These are phyloP conservation scores for Calameuta idolon DNA, from an alignment of 2,888 invertebrate genomes.

Conservation along the genomic window DNA sequence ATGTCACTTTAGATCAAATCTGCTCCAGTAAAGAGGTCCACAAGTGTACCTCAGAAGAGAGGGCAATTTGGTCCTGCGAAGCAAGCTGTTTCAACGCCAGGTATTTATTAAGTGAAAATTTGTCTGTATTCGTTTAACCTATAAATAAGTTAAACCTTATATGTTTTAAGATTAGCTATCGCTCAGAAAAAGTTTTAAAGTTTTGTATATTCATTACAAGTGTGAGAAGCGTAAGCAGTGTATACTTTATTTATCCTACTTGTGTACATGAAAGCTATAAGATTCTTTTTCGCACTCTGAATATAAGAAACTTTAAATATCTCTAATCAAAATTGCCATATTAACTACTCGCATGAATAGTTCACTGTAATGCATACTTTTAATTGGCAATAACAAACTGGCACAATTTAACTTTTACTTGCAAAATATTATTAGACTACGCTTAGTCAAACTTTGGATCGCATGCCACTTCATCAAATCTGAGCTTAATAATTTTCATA, in stretches of 20 bases:
- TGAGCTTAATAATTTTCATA: not conserved
- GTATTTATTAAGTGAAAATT: constrained; percentile 35
- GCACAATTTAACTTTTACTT: not conserved
- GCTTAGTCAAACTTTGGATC: not conserved
- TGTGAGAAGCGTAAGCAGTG: too few relatives aligned
- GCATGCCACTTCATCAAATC: not conserved
- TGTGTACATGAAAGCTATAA: too few relatives aligned
- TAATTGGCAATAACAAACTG: not conserved
- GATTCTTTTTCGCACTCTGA: too few relatives aligned
- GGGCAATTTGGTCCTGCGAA: constrained; percentile 63
- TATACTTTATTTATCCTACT: too few relatives aligned
- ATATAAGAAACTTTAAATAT: not conserved
- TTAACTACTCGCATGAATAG: not conserved
- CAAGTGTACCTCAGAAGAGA: constrained; percentile 56
- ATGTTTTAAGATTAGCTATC: too few relatives aligned
- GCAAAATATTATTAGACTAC: not conserved
- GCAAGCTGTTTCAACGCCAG: constrained; percentile 46
- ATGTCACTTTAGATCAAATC: constrained; percentile 53
- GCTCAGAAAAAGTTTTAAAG: too few relatives aligned
- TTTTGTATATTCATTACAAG: too few relatives aligned
- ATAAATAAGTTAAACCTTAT: not conserved
- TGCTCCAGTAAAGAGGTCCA: constrained; percentile 56
- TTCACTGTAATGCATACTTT: not conserved
- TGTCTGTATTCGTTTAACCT: not conserved
- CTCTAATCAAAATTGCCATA: not conserved